Evolutionary conservation across 2,113 vertebrate genomes (phyloP).

Genomic region (Cyphomyrus plagiostoma): DNA sequence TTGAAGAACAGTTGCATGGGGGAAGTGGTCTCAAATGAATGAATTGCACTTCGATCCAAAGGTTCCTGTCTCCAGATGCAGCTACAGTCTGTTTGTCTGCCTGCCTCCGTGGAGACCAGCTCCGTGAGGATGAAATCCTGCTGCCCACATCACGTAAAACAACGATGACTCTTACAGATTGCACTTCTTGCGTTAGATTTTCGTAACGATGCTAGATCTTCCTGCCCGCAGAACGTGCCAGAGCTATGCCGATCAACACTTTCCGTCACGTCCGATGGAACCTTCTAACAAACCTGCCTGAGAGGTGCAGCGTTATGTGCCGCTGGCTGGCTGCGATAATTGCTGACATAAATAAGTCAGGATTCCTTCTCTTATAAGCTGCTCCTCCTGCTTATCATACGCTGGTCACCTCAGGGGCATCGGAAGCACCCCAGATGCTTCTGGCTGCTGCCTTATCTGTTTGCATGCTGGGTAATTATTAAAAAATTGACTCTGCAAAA

Average conservation of each 20-base stretch:
- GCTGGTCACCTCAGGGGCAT: background rate
- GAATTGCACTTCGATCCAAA: constrained; percentile 38
- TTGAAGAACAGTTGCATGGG: background rate
- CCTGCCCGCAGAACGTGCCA: background rate
- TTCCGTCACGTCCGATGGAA: background rate
- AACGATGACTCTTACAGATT: background rate
- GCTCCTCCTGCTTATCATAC: constrained; percentile 11
- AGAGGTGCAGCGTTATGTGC: background rate
- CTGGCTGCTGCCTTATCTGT: constrained; percentile 6
- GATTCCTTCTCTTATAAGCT: constrained; percentile 14
- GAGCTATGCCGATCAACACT: background rate
- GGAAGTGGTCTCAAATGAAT: constrained; percentile 28
- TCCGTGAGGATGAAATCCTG: background rate
- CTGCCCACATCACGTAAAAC: background rate
- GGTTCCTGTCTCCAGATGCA: constrained; percentile 44
- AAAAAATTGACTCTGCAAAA: background rate
- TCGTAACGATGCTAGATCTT: background rate
- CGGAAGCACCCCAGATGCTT: constrained; percentile 13
- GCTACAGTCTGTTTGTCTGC: constrained; percentile 38
- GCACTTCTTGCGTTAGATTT: background rate
- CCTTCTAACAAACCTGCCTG: background rate
- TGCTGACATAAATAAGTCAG: background rate
- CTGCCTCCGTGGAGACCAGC: constrained; percentile 21
- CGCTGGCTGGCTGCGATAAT: background rate
- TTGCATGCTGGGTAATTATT: constrained; percentile 2